Conservation (phyloP, 2,113 vertebrate species). For the Elaphurus davidianus region DNA sequence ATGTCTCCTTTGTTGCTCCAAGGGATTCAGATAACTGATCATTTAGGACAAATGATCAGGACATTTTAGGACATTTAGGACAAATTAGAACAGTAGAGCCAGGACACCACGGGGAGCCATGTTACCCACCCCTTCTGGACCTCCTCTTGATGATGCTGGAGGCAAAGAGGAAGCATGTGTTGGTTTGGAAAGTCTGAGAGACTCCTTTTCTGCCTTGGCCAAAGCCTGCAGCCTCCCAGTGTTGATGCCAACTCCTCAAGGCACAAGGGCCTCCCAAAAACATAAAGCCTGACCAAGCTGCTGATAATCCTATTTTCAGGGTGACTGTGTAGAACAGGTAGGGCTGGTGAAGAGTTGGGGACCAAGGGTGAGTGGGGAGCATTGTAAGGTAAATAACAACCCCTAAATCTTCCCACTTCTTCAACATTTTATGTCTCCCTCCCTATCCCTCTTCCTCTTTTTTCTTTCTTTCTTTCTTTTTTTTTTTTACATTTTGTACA, state of each 20-base stretch:
- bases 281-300: not conserved
- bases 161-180: not conserved
- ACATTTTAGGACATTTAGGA: no score
- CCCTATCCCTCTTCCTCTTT: not conserved
- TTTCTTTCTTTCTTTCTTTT: not conserved
- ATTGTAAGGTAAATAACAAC: not conserved
- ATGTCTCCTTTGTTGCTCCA: not conserved
- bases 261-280: not conserved
- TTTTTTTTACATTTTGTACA: not conserved
- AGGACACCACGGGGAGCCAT: not conserved
- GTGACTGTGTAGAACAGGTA: not conserved
- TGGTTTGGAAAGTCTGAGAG: not conserved
- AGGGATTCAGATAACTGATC: not conserved
- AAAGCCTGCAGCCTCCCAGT: not conserved
- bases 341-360: not conserved
- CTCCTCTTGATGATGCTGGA: not conserved
- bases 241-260: not conserved
- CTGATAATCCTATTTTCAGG: not conserved
- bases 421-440: not conserved
- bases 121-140: not conserved
- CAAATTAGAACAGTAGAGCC: not conserved
- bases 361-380: not conserved
- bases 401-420: not conserved
- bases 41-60: not conserved
- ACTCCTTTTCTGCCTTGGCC: not conserved